Base-by-base conservation (phyloP, 2,888 invertebrate species). In the Metacarcinus magister region DNA sequence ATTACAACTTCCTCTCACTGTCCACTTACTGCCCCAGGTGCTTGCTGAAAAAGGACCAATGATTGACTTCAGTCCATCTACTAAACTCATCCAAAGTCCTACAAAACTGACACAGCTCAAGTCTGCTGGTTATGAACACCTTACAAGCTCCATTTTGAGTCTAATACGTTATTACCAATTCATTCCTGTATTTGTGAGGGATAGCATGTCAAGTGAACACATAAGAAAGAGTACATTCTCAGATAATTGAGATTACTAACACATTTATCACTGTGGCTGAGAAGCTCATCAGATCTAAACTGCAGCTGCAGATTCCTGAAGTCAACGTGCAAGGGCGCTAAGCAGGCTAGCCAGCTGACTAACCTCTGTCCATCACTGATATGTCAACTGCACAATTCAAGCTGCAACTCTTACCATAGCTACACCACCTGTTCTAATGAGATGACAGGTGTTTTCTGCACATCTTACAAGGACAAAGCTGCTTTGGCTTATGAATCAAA, bases 201-300 rank as follows among this genome's bases (percentile, higher is more conserved):
- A 92, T 89, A 96, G 54, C 92, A 95, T 54, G 94, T 95, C 92
- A 67, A 95, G 92, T 96, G 96, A 96, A 96, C 96, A 96, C 96
- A 96, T 95, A 95, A 44, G 82, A 89, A 92, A 95, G 91, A 92
- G 89, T 92, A 94, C 87, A 96, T 94, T 93, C 82, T 92, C 94
- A 96, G 96, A 96, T 93, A 92, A 60, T 67, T 92, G 96, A 96
- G 95, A 96, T 95, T 96, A 48, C 90, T 89, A 94, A 95, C 60
- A 96, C 89, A 94, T 90, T 46, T 32, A 95, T 54, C 43, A 54
- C 32, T 87, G 75, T 82, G 87, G 87, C 87, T 87, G 87, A 87
- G 87, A 87, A 87, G 87, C 87, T 87, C 87, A 87, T 87, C 87
- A 87, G 87, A 87, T 87, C 87, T 87, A 87, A 16, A 87, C 87